Conservation (phyloP, 2,113 vertebrate species). For the Ptyas mucosa region DNA sequence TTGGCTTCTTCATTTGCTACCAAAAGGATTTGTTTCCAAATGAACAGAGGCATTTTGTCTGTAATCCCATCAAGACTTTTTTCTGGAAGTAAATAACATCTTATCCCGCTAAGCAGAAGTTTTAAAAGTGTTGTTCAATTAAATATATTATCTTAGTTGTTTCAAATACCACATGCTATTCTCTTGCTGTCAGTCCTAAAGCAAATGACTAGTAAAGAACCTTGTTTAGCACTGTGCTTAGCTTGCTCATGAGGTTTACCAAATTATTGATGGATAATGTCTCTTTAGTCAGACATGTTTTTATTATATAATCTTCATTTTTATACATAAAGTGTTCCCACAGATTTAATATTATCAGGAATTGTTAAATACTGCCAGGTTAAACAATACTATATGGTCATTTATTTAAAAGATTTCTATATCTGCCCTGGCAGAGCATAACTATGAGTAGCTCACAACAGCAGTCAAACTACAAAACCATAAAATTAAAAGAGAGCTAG, state of each 20-base stretch:
- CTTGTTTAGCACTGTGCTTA: background rate
- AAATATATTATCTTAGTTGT: background rate
- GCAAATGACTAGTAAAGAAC: background rate
- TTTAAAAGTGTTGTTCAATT: background rate
- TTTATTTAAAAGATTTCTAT: background rate
- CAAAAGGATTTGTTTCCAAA: background rate
- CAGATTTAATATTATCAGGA: background rate
- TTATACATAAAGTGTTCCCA: background rate
- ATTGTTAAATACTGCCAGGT: background rate
- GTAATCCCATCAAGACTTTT: background rate
- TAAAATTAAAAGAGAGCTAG: background rate
- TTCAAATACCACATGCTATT: background rate
- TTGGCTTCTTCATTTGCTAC: background rate
- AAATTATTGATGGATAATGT: background rate
- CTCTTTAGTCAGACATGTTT: background rate
- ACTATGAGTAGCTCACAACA: background rate
- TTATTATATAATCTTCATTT: background rate
- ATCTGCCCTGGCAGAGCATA: background rate
- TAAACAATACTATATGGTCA: background rate
- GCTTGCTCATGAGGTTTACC: background rate
- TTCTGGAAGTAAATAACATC: background rate
- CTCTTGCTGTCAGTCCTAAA: background rate
- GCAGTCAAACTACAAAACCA: background rate
- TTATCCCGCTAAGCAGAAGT: background rate
- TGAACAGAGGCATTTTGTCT: background rate